Base-by-base conservation (phyloP, 2,113 vertebrate genomes). In the Pholis gunnellus region DNA sequence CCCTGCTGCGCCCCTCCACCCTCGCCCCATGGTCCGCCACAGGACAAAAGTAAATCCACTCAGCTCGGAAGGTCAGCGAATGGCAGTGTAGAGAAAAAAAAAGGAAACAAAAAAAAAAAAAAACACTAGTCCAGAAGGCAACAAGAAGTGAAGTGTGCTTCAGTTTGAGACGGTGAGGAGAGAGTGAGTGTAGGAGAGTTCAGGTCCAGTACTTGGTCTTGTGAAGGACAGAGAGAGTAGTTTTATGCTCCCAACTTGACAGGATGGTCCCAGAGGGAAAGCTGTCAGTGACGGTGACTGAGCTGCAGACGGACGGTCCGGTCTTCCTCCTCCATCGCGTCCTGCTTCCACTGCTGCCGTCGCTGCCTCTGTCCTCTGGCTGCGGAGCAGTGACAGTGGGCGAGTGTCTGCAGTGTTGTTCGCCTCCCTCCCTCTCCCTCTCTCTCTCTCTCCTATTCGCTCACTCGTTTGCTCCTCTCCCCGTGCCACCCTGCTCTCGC, bases 21-120 rank as follows among this genome's bases (percentile, higher is more conserved):
- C 91, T 86, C 87, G 79, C 94, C 94, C 96, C 97, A 98, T 98
- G 94, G 92, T 95, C 95, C 91, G 81, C 69, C 71, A 89, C 93
- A 87, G 93, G 93, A 89, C 27, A 88, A 89, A 91, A 91, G 86
- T 94, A 96, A 96, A 87, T 93, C 92, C 83, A 66, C 84, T 78
- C 88, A 82, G 93, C 40, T 36, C 85, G 73, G 31, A 78, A 83
- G 81, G 79, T 92, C 81, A 79, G 46, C 18, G 40, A 66, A 81
- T 10, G 50, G 72, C 71, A 54, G 68, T 6, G 34, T 63, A 29
- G 27, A 34, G 34, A 60, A 57, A 29, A 57, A 29, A 2, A 67
- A 2, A 38, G 42, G 9, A 74, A 78, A 44, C 27, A 75, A 59
- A 60, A 44, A 27, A 40, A 54, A 3, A 79, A 61, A 63, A 38